These are phyloP conservation scores for Luscinia luscinia DNA, from an alignment of 2,797 vertebrate species.

Conservation along the genomic window DNA sequence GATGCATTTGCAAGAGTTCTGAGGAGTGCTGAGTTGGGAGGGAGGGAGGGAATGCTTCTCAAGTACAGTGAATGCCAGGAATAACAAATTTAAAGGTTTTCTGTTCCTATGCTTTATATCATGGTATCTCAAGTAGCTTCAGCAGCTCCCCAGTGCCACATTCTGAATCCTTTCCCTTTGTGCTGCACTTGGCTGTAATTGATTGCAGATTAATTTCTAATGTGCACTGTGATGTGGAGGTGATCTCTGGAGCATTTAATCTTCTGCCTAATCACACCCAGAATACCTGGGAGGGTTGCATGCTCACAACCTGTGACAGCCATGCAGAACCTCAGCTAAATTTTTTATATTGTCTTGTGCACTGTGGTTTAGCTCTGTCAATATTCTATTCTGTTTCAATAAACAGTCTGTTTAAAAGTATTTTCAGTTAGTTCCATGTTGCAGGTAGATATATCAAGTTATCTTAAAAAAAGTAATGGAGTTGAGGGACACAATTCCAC, in stretches of 20 bases:
- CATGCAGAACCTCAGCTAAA: neutral
- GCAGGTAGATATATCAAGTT: neutral
- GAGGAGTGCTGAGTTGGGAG: neutral
- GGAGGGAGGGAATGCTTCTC: neutral
- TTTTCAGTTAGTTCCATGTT: neutral
- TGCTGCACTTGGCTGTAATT: neutral
- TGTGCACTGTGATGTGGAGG: neutral
- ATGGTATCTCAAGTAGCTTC: neutral
- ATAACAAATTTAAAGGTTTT: neutral
- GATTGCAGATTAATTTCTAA: neutral
- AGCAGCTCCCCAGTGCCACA: neutral
- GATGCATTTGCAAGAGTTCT: neutral
- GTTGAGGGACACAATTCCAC: neutral
- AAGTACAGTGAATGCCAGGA: neutral
- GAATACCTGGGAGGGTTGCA: neutral
- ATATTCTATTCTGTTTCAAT: neutral
- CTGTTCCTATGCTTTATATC: neutral
- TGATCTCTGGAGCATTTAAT: neutral
- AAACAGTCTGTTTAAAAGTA: neutral
- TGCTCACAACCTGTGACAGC: neutral
- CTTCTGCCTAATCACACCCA: neutral
- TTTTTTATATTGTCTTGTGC: neutral
- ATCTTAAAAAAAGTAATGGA: neutral
- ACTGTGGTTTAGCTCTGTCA: neutral
- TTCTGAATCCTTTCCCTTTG: neutral